phyloP scores from a whole-genome alignment of 2,797 vertebrate genomes.

The Characodon lateralis region DNA sequence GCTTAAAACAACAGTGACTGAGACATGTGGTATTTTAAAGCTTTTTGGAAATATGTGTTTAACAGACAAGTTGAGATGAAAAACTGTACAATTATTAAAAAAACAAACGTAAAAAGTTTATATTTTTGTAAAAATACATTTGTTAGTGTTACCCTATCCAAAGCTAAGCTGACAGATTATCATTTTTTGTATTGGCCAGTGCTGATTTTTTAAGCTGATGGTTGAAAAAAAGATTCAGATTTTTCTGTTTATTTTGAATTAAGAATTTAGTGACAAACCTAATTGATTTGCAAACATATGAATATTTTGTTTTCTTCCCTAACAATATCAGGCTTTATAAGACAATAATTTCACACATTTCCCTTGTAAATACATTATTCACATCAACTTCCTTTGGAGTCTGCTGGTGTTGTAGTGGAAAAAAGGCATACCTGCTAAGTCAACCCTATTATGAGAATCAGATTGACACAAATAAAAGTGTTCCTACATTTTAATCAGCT shows the following conservation, averaged over 20 bases:
- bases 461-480: neutral
- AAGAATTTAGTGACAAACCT: too few species aligned
- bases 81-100: neutral
- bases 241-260: too few species aligned
- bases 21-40: neutral
- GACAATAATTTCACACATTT: neutral
- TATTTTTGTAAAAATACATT: neutral
- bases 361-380: neutral
- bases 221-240: too few species aligned
- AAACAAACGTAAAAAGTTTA: neutral
- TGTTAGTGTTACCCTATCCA: neutral
- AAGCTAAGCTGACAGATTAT: too few species aligned
- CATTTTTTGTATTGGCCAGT: neutral
- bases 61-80: too few species aligned
- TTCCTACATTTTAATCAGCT: neutral
- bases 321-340: neutral
- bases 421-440: neutral
- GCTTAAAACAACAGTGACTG: neutral
- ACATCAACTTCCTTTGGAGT: neutral
- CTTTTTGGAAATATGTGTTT: neutral
- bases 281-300: too few species aligned
- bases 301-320: too few species aligned
- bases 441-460: too few species aligned
- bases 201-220: too few species aligned
- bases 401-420: neutral